Percentiles rank a stretch among this genome's conserved stretches.
Conservation (phyloP, 2,113 vertebrate species). For the Crotalus helleri region DNA sequence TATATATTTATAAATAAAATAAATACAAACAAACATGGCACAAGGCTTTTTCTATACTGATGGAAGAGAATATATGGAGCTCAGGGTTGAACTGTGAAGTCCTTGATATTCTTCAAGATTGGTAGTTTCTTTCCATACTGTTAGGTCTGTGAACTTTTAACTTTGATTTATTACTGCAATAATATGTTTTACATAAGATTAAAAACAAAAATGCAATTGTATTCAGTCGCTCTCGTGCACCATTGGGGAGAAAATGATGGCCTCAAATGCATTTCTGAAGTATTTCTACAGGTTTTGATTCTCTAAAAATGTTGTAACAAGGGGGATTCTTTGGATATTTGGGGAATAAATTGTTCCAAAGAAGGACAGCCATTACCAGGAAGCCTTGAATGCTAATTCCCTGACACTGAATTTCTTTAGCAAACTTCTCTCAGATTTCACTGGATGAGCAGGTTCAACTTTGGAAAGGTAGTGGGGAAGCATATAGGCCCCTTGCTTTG, state of each 20-base stretch:
- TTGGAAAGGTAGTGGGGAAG: not conserved
- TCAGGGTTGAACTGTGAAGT: not conserved
- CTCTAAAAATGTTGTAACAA: not conserved
- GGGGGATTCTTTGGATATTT: not conserved
- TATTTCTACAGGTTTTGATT: not conserved
- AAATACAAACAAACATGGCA: too few relatives aligned
- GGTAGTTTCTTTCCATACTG: not conserved
- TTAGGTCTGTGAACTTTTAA: not conserved
- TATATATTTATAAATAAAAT: not conserved
- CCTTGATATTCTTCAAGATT: not conserved
- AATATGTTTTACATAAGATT: not conserved
- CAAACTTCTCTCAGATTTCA: not conserved
- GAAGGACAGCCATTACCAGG: not conserved
- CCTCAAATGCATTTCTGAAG: not conserved
- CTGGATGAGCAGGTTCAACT: not conserved
- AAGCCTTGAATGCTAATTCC: not conserved
- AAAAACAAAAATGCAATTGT: not conserved
- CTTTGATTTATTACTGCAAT: not conserved
- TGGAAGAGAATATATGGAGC: not conserved
- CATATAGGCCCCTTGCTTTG: not conserved
- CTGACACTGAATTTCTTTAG: not conserved
- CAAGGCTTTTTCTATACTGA: not conserved
- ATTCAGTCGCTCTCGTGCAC: not conserved
- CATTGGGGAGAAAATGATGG: not conserved
- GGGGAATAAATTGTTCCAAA: not conserved